Base-by-base conservation (phyloP, 2,113 vertebrate species). In the Cyanoramphus novaezelandiae region DNA sequence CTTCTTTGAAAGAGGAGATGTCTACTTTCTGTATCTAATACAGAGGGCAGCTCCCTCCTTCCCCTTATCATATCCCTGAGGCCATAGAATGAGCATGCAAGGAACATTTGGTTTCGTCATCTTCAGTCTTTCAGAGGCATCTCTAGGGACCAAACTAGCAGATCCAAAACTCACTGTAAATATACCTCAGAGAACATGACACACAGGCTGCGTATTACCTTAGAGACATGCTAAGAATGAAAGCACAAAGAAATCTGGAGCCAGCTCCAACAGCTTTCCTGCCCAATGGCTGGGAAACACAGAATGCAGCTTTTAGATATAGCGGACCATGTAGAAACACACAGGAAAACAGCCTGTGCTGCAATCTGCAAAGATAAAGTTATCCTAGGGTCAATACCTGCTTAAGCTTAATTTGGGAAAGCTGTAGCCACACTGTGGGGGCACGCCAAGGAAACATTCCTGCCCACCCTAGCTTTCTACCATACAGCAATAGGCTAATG, bases 251-350 rank as follows among this genome's bases (percentile, higher is more conserved):
- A 78, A 92, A 79, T 21, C 10, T 9, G 0, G 44, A 68, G 52
- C 37, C 53, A 77, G 68, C 21, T 74, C 70, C 50, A 70, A 53
- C 14, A 91, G 37, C 25, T 91, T 78, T 86, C 83, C 72, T 75
- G 55, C 28, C 60, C 60, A 84, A 21, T 8, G 12, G 21, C 71
- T 74, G 33, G 28, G 31, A 92, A 86, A 94, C 8, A 25, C 29
- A 64, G 46, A 77, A 49, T 5, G 11, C 53, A 65, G 29, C 49
- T 80, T 68, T 31, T 35, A 64, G n/a, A 62, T 60, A 62, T 31
- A 52, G 57, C 24, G 35, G 23, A 50, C 13, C 27, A 9, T 9
- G 25, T 21, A 29, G 1, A 25, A 0, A 4, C 13, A 35, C 29
- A 53, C 13, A 81, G 60, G 19, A 57, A 78, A 84, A 86, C 2